A percentile compares a stretch with the other conserved stretches of the same genome.
These are phyloP conservation scores for Daboia siamensis DNA, from an alignment of 2,113 vertebrate genomes.

Conservation along the genomic window DNA sequence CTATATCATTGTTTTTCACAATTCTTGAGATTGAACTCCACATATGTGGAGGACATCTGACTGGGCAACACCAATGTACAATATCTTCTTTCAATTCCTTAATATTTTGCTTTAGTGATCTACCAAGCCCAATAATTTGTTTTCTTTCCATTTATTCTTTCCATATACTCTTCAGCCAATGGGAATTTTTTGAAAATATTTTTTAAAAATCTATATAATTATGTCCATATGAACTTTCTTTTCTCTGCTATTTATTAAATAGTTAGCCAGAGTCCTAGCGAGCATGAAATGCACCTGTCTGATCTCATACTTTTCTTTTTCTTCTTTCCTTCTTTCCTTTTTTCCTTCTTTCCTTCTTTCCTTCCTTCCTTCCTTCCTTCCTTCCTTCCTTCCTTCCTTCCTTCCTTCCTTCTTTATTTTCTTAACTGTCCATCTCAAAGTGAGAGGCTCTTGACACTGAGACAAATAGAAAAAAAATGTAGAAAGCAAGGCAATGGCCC, in stretches of 20 bases:
- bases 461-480: no score
- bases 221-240: not conserved
- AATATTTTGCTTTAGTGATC: not conserved
- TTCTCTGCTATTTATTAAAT: not conserved
- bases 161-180: not conserved
- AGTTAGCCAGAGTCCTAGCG: not conserved
- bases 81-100: not conserved
- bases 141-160: not conserved
- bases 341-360: no score
- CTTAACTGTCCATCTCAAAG: no score
- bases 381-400: no score
- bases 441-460: no score
- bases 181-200: not conserved
- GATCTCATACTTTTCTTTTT: no score
- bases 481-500: no score
- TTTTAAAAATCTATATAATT: not conserved
- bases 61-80: not conserved
- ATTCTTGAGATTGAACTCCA: not conserved
- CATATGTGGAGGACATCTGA: not conserved
- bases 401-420: no score
- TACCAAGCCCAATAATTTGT: not conserved
- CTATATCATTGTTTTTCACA: not conserved
- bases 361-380: no score
- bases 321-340: no score
- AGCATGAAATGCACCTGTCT: no score